Evolutionary conservation across 1,140 invertebrate species (phyloP).

Genomic region (Drosophila simulans): DNA sequence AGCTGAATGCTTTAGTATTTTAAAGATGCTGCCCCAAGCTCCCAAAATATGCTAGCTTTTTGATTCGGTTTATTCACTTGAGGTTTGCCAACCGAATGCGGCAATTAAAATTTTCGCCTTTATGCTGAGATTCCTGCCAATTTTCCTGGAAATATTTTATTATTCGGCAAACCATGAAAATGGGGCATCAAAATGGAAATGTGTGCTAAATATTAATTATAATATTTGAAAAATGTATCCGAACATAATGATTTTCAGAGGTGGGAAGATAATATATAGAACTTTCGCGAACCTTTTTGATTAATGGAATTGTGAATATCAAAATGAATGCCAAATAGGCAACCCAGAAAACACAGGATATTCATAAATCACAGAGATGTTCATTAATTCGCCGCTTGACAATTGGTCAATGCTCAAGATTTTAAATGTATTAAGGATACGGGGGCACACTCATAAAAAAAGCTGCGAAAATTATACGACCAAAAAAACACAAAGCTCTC

Average conservation of each 20-base stretch:
- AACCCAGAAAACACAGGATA: slow-evolving; percentile 13
- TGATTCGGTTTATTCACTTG: slow-evolving; percentile 18
- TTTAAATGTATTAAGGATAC: slow-evolving; percentile 68
- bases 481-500: slow-evolving; percentile 22
- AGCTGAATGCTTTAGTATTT: slow-evolving; percentile 30
- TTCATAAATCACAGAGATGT: slow-evolving; percentile 62
- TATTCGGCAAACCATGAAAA: background rate
- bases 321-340: slow-evolving; percentile 40
- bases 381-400: slow-evolving; percentile 72
- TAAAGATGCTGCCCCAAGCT: slow-evolving; percentile 13
- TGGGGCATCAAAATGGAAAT: background rate
- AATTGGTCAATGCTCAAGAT: slow-evolving; percentile 73
- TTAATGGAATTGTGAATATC: slow-evolving; percentile 42
- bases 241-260: background rate
- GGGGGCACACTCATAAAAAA: slow-evolving; percentile 5
- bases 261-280: background rate
- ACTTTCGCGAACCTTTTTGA: slow-evolving; percentile 32
- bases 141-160: slow-evolving; percentile 18
- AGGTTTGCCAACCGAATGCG: slow-evolving; percentile 13
- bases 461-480: slow-evolving; percentile 17
- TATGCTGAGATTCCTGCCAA: slow-evolving; percentile 1
- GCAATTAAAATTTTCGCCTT: slow-evolving; percentile 23
- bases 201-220: background rate
- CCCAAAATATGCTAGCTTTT: slow-evolving; percentile 22
- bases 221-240: background rate